Conservation (phyloP, 2,113 vertebrate genomes). For the Thalassarche chlororhynchos region DNA sequence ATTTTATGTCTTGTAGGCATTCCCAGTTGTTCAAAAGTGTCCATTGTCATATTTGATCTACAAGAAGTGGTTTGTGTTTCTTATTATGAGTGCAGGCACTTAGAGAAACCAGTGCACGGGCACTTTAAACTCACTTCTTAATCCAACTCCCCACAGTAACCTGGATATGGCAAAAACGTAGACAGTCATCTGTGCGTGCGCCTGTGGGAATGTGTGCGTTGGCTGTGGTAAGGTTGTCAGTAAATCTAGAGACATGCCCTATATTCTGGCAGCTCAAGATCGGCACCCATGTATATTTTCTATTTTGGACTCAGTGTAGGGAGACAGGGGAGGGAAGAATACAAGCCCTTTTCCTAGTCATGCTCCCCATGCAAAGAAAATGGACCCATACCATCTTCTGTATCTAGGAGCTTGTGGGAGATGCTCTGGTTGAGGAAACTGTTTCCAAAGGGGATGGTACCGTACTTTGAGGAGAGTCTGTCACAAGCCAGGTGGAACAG, state of each 20-base stretch:
- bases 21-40: not conserved
- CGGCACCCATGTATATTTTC: not conserved
- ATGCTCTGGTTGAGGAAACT: not conserved
- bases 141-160: not conserved
- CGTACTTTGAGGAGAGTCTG: not conserved
- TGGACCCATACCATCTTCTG: not conserved
- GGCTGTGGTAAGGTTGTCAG: constrained; percentile 6
- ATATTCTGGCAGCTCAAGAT: constrained; percentile 3
- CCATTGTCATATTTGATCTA: not conserved
- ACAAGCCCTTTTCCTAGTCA: not conserved
- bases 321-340: not conserved
- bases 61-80: not conserved
- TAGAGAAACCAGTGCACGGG: not conserved
- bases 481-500: not conserved
- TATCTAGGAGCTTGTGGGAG: not conserved
- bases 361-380: not conserved
- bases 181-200: not conserved
- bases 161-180: not conserved
- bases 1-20: not conserved
- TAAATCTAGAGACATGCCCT: constrained; percentile 14
- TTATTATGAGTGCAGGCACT: not conserved
- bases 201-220: constrained; percentile 4
- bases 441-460: not conserved
- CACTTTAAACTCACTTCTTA: not conserved
- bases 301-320: not conserved